Conservation (phyloP, 2,888 invertebrate species). For the Ephialtes manifestator region DNA sequence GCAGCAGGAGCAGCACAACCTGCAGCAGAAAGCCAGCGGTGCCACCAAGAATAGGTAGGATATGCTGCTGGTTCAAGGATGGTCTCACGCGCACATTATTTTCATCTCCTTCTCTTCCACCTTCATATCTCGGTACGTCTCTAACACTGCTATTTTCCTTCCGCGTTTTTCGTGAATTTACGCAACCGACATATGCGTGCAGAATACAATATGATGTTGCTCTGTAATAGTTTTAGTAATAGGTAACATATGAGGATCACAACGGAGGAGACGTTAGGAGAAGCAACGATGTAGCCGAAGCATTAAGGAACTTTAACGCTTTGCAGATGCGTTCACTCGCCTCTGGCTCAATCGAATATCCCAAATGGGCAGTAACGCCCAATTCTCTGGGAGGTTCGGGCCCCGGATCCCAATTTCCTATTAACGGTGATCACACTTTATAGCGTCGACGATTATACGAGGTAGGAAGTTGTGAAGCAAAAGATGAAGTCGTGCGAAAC, state of each 20-base stretch:
- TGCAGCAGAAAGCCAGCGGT: constrained; percentile 31
- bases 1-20: constrained; percentile 49
- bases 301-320: neutral
- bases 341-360: constrained; percentile 42
- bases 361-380: constrained; percentile 41
- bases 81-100: constrained; percentile 61
- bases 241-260: neutral
- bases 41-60: constrained; percentile 37
- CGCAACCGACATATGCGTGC: constrained; percentile 12
- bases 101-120: constrained; percentile 52
- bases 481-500: neutral
- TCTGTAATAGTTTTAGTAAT: neutral
- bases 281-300: neutral
- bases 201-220: neutral
- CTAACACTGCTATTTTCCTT: constrained; percentile 26
- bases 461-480: constrained; percentile 9
- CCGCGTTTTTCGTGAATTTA: constrained; percentile 15
- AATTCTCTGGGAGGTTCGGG: constrained; percentile 25
- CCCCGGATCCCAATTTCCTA: constrained; percentile 47
- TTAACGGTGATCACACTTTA: constrained; percentile 67
- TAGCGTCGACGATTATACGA: constrained; percentile 60
- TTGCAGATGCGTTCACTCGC: constrained; percentile 2
- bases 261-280: neutral
- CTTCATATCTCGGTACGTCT: constrained; percentile 12
- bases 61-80: constrained; percentile 41